A percentile compares a stretch with the other conserved stretches of the same genome.
phyloP scores from a whole-genome alignment of 2,797 vertebrate genomes.

The Nyctibius grandis region DNA sequence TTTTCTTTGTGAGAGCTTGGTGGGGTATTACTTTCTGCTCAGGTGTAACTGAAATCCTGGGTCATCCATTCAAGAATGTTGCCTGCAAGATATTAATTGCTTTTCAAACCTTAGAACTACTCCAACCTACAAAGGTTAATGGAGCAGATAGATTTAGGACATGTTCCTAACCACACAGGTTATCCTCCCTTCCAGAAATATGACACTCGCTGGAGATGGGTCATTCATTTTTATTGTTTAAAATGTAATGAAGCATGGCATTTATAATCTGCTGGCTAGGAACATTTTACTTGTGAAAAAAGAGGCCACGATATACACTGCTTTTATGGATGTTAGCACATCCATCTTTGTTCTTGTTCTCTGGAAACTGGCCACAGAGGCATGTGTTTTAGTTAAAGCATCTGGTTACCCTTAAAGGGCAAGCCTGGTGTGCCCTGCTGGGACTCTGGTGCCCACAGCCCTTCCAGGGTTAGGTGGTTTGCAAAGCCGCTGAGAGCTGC shows the following conservation, averaged over 20 bases:
- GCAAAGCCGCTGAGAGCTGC: background rate
- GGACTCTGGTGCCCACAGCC: background rate
- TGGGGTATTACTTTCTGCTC: slow-evolving; percentile 68
- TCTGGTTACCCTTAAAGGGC: slow-evolving; percentile 30
- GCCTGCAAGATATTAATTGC: slow-evolving; percentile 73
- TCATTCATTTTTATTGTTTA: slow-evolving; percentile 78
- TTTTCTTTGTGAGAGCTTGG: background rate
- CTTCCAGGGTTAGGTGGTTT: background rate
- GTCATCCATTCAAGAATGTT: slow-evolving; percentile 45
- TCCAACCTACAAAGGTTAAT: slow-evolving; percentile 78
- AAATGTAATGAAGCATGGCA: slow-evolving; percentile 77
- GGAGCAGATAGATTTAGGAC: slow-evolving; percentile 75
- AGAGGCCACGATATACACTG: slow-evolving; percentile 29
- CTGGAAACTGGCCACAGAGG: background rate
- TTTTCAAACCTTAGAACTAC: slow-evolving; percentile 58
- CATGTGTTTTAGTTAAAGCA: slow-evolving; percentile 21
- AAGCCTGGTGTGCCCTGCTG: background rate
- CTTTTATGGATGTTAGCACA: slow-evolving; percentile 38
- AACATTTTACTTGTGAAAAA: slow-evolving; percentile 14
- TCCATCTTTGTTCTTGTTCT: background rate
- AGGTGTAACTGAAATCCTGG: slow-evolving; percentile 69
- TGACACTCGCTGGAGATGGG: slow-evolving; percentile 73
- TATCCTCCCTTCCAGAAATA: slow-evolving; percentile 77
- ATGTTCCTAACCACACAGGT: slow-evolving; percentile 66
- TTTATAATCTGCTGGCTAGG: slow-evolving; percentile 65